Evolutionary conservation across 2,797 vertebrate species (phyloP).

Genomic region (Perodicticus potto): DNA sequence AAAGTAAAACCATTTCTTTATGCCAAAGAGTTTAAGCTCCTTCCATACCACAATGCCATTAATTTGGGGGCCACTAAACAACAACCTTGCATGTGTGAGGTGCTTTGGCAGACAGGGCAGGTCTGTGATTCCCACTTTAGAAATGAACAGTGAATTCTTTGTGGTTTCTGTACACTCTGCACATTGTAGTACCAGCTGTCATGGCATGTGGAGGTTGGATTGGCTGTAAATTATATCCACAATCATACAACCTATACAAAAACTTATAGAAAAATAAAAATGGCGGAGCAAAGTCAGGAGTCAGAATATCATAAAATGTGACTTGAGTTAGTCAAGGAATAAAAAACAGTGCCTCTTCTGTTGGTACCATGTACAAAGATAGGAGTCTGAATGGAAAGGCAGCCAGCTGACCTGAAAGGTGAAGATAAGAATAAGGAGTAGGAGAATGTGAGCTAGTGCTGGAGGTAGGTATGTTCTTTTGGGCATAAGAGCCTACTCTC

Average conservation of each 20-base stretch:
- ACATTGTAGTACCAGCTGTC: not conserved
- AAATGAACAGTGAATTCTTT: not conserved
- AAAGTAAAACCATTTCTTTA: not conserved
- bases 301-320: not conserved
- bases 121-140: not conserved
- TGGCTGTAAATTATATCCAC: not conserved
- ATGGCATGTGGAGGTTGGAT: not conserved
- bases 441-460: fast-evolving
- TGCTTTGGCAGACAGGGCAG: fast-evolving
- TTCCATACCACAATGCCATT: not conserved
- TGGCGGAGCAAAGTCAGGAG: not conserved
- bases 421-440: not conserved
- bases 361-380: fast-evolving
- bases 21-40: not conserved
- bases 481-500: not conserved
- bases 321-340: not conserved
- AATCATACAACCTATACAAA: not conserved
- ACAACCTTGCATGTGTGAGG: not conserved
- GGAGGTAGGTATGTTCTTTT: fast-evolving
- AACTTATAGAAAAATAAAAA: not conserved
- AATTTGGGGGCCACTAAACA: not conserved
- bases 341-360: not conserved
- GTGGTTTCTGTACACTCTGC: not conserved
- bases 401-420: not conserved
- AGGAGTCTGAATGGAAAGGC: not conserved